Conservation (phyloP, 2,113 vertebrate genomes). For the Siphamia tubifer region DNA sequence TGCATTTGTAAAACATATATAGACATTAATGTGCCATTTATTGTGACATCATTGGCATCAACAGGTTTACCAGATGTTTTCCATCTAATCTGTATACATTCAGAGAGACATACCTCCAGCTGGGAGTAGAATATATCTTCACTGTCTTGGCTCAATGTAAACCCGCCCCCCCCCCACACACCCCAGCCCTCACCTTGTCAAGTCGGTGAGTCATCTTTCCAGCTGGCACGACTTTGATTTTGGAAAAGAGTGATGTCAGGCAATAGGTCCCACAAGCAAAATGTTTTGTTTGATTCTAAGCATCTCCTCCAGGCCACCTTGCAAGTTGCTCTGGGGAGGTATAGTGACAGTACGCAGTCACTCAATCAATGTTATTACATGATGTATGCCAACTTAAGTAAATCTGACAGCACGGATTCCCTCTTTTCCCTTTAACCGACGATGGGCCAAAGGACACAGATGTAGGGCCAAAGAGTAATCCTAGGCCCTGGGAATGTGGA, state of each 20-base stretch:
- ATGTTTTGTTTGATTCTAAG: slow-evolving; percentile 52
- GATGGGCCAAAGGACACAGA: not conserved
- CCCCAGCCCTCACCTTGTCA: slow-evolving; percentile 41
- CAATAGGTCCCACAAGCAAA: slow-evolving; percentile 31
- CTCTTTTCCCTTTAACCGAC: not conserved
- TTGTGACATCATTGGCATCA: slow-evolving; percentile 38
- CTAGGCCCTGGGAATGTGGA: not conserved
- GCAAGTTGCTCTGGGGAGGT: slow-evolving; percentile 22
- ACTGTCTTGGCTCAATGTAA: slow-evolving; percentile 20
- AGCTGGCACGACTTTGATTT: slow-evolving; percentile 57
- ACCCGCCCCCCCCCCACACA: not conserved
- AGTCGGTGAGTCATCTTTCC: slow-evolving; percentile 51
- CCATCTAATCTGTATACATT: slow-evolving; percentile 37
- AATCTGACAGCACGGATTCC: slow-evolving; percentile 40
- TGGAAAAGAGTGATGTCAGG: slow-evolving; percentile 33
- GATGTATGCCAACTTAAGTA: slow-evolving; percentile 39
- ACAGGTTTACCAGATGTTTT: slow-evolving; percentile 33
- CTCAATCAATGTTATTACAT: slow-evolving; percentile 45
- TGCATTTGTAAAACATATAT: too few species aligned
- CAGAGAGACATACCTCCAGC: slow-evolving; percentile 40
- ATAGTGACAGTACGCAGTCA: slow-evolving; percentile 34
- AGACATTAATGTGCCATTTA: slow-evolving; percentile 46
- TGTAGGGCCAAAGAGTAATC: slow-evolving; percentile 1
- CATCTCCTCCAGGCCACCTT: slow-evolving; percentile 33
- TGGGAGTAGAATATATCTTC: slow-evolving; percentile 20